These are phyloP conservation scores for Leptinotarsa tumamoca DNA, from an alignment of 2,888 invertebrate species.

Conservation along the genomic window DNA sequence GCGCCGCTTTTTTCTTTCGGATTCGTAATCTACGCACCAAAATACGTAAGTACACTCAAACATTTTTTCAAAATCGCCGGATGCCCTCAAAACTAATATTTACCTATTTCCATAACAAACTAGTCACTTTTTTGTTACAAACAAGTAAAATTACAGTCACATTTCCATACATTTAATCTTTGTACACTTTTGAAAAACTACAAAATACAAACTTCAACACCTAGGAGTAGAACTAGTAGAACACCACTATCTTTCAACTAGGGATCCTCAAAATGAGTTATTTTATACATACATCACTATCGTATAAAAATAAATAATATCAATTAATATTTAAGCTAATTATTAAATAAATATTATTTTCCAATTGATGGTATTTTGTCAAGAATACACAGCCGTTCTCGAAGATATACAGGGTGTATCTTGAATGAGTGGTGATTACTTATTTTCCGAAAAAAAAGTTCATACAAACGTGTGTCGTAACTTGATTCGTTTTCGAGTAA, in stretches of 20 bases:
- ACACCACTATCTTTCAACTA: not conserved
- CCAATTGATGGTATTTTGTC: slow-evolving; percentile 46
- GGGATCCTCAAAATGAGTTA: not conserved
- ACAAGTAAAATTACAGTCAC: too few species aligned
- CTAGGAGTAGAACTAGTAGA: not conserved
- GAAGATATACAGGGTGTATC: not conserved
- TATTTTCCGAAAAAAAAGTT: too few species aligned
- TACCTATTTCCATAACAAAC: too few species aligned
- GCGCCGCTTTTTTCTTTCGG: too few species aligned
- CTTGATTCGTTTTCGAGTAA: too few species aligned
- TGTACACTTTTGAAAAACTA: slow-evolving; percentile 6
- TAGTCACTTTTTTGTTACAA: too few species aligned
- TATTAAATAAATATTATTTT: slow-evolving; percentile 16
- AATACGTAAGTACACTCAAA: too few species aligned
- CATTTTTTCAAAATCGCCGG: too few species aligned
- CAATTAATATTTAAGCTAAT: slow-evolving; percentile 12
- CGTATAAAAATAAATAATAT: slow-evolving; percentile 34
- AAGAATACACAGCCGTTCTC: slow-evolving; percentile 51
- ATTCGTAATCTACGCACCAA: too few species aligned
- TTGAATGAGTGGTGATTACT: too few species aligned
- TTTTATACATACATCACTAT: not conserved
- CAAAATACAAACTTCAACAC: not conserved
- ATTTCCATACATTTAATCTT: not conserved
- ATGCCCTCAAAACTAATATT: too few species aligned
- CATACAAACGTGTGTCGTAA: too few species aligned